Evolutionary conservation across 2,113 vertebrate species (phyloP).

Genomic region (Triplophysa siluroides): DNA sequence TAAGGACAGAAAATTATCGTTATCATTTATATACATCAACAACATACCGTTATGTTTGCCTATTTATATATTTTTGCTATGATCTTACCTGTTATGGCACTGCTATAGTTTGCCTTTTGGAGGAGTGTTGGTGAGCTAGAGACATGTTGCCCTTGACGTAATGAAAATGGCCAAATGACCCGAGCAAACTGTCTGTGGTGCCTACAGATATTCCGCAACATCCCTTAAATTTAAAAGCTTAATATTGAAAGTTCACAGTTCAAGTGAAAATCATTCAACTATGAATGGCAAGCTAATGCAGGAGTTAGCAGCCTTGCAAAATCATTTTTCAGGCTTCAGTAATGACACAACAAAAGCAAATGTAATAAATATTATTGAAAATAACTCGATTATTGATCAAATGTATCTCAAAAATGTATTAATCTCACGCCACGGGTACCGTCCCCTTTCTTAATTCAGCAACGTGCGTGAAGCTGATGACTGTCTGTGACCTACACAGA

Average conservation of each 20-base stretch:
- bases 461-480: conserved; percentile 14
- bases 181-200: conserved; percentile 19
- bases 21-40: background rate
- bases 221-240: background rate
- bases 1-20: background rate
- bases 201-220: conserved; percentile 45
- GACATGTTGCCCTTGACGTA: background rate
- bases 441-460: background rate
- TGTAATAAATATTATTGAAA: background rate
- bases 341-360: background rate
- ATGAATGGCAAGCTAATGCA: background rate
- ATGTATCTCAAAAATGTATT: background rate
- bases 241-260: background rate
- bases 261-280: background rate
- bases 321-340: background rate
- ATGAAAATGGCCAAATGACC: background rate
- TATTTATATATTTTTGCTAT: background rate
- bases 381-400: background rate
- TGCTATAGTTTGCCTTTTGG: conserved; percentile 36
- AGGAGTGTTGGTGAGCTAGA: background rate
- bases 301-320: background rate
- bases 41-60: background rate
- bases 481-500: background rate
- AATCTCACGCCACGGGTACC: background rate
- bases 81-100: conserved; percentile 44